Evolutionary conservation across 2,888 invertebrate genomes (phyloP).

Genomic region (Phengaris arion): DNA sequence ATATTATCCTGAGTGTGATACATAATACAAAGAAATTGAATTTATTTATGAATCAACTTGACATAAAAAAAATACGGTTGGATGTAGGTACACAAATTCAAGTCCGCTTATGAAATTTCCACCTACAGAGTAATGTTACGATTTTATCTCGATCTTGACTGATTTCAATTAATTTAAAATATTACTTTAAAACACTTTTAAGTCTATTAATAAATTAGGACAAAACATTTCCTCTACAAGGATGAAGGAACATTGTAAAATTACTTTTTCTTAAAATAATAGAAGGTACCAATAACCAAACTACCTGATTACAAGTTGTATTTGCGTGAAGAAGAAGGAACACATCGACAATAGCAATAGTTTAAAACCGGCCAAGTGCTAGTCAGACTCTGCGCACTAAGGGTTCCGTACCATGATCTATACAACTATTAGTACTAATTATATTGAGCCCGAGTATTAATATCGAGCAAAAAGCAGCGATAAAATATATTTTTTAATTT

Average conservation of each 20-base stretch:
- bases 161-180: neutral
- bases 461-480: no score
- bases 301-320: neutral
- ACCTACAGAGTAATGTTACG: neutral
- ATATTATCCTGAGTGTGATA: no score
- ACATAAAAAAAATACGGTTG: neutral
- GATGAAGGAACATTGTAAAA: neutral
- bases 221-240: neutral
- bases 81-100: neutral
- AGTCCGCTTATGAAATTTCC: neutral
- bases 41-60: neutral
- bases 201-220: no score
- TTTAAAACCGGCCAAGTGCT: neutral
- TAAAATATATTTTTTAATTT: no score
- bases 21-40: no score
- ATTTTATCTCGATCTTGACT: neutral
- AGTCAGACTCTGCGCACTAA: no score
- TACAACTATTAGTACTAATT: no score
- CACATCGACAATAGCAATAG: constrained; percentile 1
- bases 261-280: neutral
- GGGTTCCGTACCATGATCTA: no score
- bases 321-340: neutral
- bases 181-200: no score
- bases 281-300: neutral
- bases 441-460: no score